Conservation (phyloP, 2,113 vertebrate genomes). For the Oreamnos americanus region DNA sequence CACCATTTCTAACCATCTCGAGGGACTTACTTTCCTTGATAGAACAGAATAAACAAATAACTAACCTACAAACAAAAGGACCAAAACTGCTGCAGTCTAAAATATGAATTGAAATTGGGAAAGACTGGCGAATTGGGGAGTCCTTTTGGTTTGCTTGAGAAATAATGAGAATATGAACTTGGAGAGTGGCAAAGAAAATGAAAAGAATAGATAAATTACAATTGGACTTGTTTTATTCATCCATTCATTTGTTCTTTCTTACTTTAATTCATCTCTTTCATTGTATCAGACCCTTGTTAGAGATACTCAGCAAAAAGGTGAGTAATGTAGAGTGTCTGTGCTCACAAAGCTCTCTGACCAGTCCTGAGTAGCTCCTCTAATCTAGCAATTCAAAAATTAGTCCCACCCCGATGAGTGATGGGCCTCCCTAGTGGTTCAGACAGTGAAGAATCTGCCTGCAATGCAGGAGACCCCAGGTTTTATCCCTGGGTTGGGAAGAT, state of each 20-base stretch:
- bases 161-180: background rate
- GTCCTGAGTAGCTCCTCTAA: background rate
- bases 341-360: background rate
- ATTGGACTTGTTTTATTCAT: background rate
- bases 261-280: background rate
- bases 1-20: background rate
- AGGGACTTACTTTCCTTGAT: background rate
- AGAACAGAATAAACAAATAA: background rate
- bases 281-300: background rate
- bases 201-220: background rate
- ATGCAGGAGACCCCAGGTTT: background rate
- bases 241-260: background rate
- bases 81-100: background rate
- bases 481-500: background rate
- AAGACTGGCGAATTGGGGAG: background rate
- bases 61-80: background rate
- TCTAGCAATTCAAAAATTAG: background rate
- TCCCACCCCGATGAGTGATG: background rate
- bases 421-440: background rate
- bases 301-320: background rate
- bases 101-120: background rate
- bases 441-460: background rate
- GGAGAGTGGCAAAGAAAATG: background rate
- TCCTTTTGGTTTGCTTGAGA: slow-evolving; percentile 1
- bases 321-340: background rate